Evolutionary conservation across 2,888 invertebrate genomes (phyloP).

Genomic region (Lepidonotus clava): DNA sequence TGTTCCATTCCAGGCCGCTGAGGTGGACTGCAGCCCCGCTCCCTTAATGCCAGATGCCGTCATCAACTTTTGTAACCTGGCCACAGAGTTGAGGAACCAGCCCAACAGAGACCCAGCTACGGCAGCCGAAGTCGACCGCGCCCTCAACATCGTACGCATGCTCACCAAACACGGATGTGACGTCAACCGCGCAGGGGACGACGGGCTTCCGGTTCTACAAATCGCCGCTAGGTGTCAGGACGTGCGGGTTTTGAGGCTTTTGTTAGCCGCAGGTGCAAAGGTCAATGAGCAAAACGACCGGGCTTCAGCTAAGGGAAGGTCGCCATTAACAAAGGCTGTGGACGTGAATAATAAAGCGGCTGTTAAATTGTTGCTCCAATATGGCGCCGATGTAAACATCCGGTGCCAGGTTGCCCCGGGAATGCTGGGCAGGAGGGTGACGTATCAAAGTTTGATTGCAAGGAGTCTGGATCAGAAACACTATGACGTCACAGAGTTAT

Average conservation of each 20-base stretch:
- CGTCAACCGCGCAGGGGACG: conserved; percentile 48
- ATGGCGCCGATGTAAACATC: conserved; percentile 32
- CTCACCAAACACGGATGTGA: conserved; percentile 47
- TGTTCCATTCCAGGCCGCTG: not conserved
- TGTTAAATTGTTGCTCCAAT: not conserved
- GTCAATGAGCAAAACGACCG: conserved; percentile 7
- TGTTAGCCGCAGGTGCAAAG: conserved; percentile 48
- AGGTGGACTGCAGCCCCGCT: not conserved
- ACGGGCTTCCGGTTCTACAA: conserved; percentile 52
- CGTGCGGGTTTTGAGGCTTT: not conserved
- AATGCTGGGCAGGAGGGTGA: not conserved
- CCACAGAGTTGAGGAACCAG: not conserved
- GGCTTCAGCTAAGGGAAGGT: conserved; percentile 18
- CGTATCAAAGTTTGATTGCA: not conserved
- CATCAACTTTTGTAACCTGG: conserved; percentile 6
- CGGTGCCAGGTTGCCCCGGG: not conserved
- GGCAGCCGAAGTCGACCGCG: not conserved
- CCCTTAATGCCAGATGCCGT: conserved; percentile 17
- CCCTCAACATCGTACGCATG: conserved; percentile 29
- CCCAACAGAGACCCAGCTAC: not conserved
- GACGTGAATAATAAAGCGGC: conserved; percentile 12
- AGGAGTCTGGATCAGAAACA: not conserved
- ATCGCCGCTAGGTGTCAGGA: conserved; percentile 47
- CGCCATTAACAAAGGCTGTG: conserved; percentile 12
- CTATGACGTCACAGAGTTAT: conserved; percentile 9